These are phyloP conservation scores for Listronotus oregonensis DNA, from an alignment of 1,140 invertebrate species.

Conservation along the genomic window DNA sequence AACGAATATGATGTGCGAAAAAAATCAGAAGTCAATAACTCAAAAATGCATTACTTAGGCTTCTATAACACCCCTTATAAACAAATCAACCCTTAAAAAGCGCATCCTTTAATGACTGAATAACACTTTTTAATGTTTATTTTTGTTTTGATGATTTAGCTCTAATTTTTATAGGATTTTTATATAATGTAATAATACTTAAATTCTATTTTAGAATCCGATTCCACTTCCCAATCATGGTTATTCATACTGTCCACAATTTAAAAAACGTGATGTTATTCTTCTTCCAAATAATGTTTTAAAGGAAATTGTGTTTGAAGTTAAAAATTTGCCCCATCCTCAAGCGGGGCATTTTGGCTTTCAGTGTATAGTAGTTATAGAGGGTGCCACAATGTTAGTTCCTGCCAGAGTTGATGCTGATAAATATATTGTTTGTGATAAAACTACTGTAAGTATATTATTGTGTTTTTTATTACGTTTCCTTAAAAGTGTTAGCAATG, in stretches of 20 bases:
- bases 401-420: slow-evolving; percentile 83
- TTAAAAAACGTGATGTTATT: slow-evolving; percentile 68
- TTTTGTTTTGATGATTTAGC: too few species aligned
- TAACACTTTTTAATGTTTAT: too few species aligned
- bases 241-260: slow-evolving; percentile 79
- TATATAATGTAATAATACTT: too few species aligned
- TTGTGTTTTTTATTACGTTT: too few species aligned
- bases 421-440: slow-evolving; percentile 85
- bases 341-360: slow-evolving; percentile 85
- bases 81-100: too few species aligned
- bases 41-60: too few species aligned
- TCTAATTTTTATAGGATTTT: too few species aligned
- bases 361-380: slow-evolving; percentile 89
- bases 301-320: slow-evolving; percentile 85
- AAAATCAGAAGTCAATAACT: too few species aligned
- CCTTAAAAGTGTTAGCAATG: too few species aligned
- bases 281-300: slow-evolving; percentile 86
- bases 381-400: slow-evolving; percentile 86
- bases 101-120: too few species aligned
- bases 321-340: slow-evolving; percentile 87
- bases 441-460: slow-evolving; percentile 68
- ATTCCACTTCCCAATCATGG: slow-evolving; percentile 73
- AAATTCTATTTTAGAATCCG: slow-evolving; percentile 66
- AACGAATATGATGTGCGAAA: too few species aligned
- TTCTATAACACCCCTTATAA: too few species aligned